phyloP scores from a whole-genome alignment of 2,113 vertebrate genomes.

The Verasper variegatus region DNA sequence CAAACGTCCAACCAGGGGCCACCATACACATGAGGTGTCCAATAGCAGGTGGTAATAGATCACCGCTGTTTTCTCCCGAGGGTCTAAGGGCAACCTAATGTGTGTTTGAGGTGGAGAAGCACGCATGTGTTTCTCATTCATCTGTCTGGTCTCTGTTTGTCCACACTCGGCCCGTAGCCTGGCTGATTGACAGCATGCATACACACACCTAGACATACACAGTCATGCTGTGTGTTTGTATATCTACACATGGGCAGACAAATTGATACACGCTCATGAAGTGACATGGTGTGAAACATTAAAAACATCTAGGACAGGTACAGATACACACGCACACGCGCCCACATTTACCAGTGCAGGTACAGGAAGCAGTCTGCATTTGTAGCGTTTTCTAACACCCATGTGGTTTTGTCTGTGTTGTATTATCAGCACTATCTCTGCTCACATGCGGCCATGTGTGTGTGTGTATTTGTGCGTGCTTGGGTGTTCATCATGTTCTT shows the following conservation, averaged over 20 bases:
- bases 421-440: constrained; percentile 27
- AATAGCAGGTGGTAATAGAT: neutral
- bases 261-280: no score
- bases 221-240: no score
- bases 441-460: neutral
- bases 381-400: constrained; percentile 37
- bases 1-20: constrained; percentile 4
- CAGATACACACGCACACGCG: neutral
- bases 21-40: neutral
- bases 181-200: constrained; percentile 4
- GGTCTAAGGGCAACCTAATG: constrained; percentile 19
- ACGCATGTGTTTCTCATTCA: constrained; percentile 56
- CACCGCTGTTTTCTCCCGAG: constrained; percentile 12
- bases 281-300: no score
- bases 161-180: neutral
- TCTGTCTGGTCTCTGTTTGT: constrained; percentile 31
- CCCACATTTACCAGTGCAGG: constrained; percentile 35
- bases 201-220: no score
- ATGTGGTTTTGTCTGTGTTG: constrained; percentile 43
- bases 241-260: no score
- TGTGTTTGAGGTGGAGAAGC: constrained; percentile 28
- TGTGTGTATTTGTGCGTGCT: neutral
- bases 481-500: constrained; percentile 14
- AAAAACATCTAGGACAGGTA: constrained; percentile 4
- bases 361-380: constrained; percentile 44